Conservation (phyloP, 2,888 invertebrate species). For the Habroteleia sp. region DNA sequence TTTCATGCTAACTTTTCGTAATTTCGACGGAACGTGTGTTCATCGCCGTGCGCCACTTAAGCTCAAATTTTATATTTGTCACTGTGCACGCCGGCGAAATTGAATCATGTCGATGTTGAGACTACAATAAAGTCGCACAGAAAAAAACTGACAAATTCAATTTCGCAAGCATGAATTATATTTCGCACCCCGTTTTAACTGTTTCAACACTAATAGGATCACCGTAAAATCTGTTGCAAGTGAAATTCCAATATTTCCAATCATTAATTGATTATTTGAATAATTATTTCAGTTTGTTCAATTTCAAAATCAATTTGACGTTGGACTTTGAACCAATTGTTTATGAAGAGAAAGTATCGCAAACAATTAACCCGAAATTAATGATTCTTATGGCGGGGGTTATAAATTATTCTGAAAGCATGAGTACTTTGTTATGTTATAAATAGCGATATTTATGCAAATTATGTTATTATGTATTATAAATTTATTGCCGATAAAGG, state of each 20-base stretch:
- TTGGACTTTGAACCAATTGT: no score
- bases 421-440: no score
- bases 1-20: constrained; percentile 40
- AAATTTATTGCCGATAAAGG: no score
- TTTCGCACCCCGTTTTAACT: background rate
- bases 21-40: constrained; percentile 25
- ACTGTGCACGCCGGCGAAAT: constrained; percentile 22
- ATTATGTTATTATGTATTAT: no score
- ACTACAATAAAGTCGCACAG: constrained; percentile 9
- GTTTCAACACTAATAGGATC: constrained; percentile 1
- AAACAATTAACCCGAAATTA: no score
- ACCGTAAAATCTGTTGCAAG: background rate
- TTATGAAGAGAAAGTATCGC: no score
- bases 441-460: no score
- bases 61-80: constrained; percentile 35
- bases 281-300: no score
- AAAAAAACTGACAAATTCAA: constrained; percentile 14
- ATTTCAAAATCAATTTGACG: no score
- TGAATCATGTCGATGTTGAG: constrained; percentile 29
- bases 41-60: constrained; percentile 15
- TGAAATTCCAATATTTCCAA: background rate
- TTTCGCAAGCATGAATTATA: constrained; percentile 11
- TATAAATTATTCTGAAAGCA: no score
- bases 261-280: background rate
- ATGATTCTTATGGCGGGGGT: no score